Evolutionary conservation across 2,113 vertebrate genomes (phyloP), one percentile per base, ranked within the genome.

Genomic region (Triplophysa dalaica): DNA sequence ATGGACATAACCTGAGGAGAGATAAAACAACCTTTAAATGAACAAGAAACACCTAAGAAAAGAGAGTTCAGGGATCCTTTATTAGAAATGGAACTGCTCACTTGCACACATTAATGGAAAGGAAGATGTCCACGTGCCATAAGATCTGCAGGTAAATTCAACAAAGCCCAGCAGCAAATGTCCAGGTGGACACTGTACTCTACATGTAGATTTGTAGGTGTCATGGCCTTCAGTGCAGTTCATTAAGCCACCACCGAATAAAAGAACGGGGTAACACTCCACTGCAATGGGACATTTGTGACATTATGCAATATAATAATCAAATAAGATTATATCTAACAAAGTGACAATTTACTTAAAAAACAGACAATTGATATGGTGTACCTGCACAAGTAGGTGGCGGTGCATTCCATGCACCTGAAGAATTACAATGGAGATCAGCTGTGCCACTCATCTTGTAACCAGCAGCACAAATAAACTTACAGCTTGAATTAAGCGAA

Each of bases 41-140:
- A 24, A 72, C 26, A 43, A 6, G 17, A 5, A 41, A 48, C 21
- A 38, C 0, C n/a, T 14, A 4, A 54, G 43, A 21, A 69, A 12
- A 2, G 21, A 0, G 2, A 50, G 2, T 6, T 43, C 11, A 22
- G 3, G 12, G 63, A 66, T 54, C n/a, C 8, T 58, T 60, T 9
- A 9, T 63, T 26, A 38, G 52, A n/a, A 54, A 33, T 22, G 13
- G 26, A 33, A 63, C 38, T 80, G 22, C 45, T 87, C 84, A 92
- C 91, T 84, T 85, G 82, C 17, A 78, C 91, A 93, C 29, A 26
- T 1, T 10, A 90, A 83, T 52, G 81, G 86, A 2, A 85, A 84
- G 12, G 85, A 84, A 58, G 52, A 72, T 0, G 48, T 89, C 92
- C 90, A 91, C 41, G 7, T 38, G 2, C 87, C 88, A 1, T 52